Conservation (phyloP, 2,113 vertebrate species). For the Psephotus haematonotus region DNA sequence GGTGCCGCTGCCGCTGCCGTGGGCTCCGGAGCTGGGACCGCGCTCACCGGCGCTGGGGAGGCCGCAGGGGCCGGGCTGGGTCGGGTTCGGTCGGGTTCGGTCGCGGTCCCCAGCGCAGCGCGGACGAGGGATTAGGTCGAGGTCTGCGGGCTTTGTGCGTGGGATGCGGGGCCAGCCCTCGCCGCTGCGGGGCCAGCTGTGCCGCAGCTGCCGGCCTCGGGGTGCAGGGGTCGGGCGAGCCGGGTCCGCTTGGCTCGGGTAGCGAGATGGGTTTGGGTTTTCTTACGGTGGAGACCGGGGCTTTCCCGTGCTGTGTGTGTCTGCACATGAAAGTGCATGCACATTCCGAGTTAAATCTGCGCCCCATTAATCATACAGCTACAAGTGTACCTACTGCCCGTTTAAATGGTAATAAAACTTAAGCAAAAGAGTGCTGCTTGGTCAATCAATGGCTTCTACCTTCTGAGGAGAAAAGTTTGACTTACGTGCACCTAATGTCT, state of each 20-base stretch:
- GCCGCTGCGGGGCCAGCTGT: neutral
- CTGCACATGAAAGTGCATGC: fast-evolving
- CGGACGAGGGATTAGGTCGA: neutral
- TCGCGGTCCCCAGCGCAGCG: too few relatives aligned
- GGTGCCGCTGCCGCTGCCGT: too few relatives aligned
- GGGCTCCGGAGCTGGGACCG: too few relatives aligned
- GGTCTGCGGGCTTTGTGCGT: neutral
- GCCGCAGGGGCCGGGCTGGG: neutral
- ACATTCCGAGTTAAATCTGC: neutral
- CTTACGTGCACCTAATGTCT: neutral
- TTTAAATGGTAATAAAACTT: neutral
- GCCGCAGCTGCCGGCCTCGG: neutral
- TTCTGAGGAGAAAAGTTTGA: neutral
- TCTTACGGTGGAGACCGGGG: fast-evolving
- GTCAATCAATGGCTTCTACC: neutral
- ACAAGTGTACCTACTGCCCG: neutral
- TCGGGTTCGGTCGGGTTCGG: neutral
- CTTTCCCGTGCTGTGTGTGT: neutral
- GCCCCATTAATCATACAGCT: neutral
- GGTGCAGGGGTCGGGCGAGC: neutral
- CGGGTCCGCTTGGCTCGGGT: neutral
- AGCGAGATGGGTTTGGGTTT: neutral
- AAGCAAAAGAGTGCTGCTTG: too few relatives aligned
- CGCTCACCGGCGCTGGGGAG: too few relatives aligned
- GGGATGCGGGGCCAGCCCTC: neutral